Base-by-base conservation (phyloP, 2,888 invertebrate genomes). In the Eilema griseolum region DNA sequence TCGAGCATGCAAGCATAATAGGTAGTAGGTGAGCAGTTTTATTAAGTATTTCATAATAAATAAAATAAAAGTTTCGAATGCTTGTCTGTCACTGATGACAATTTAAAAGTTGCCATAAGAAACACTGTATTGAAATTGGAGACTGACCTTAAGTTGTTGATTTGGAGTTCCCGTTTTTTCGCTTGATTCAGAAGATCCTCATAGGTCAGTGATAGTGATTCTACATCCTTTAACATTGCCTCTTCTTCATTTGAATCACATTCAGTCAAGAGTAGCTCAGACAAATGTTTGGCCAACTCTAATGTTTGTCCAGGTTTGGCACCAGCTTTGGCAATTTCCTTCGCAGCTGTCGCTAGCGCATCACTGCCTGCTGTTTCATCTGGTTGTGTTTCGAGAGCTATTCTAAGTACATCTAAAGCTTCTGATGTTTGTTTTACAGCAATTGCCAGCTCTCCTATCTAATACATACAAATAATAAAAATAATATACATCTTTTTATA, bases 281-380 rank as follows among this genome's bases (percentile, higher is more conserved):
- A 97, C 61, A 98, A 95, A 94, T 98, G 98, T 86, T 97, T 97
- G 31, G 98, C 96, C 68, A 98, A 91, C 90, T 98, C 98, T 61
- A 98, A 94, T 10, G 97, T 97, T 11, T 98, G 98, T 84, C 97
- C 97, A 76, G 98, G 98, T 80, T 97, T 97, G 64, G 97, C 97
- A 61, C 98, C 96, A 67, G 97, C 93, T 90, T 97, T 98, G 67
- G 97, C 97, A 67, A 98, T 97, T 79, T 96, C 96, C 81, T 97
- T 97, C 0, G 97, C 97, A 12, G 97, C 96, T 7, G 96, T 95
- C 20, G 96, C 95, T 16, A 97, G 89, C 76, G 96, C 97, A 3
- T 95, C 95, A 72, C 96, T 96, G 70, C 95, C 94, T 5, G 98
- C 96, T 70, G 89, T 88, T 0, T 95, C 94, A 70, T 88, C 89